Base-by-base conservation (phyloP, 2,888 invertebrate genomes). In the Archaeoteleia sp. region DNA sequence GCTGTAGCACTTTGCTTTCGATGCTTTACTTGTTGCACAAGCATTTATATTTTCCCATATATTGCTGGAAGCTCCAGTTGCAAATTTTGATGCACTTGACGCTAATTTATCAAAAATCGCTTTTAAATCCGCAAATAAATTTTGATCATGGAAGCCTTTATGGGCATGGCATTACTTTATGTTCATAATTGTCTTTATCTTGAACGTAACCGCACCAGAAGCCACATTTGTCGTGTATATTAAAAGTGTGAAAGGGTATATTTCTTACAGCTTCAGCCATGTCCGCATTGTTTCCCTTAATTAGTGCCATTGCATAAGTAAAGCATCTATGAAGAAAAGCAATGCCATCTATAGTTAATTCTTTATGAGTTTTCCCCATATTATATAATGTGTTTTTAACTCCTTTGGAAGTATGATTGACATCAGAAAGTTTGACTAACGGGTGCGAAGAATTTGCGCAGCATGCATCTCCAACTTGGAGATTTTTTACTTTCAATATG, bases 351-450 rank as follows among this genome's bases (percentile, higher is more conserved):
- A 27, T 53, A 0, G 37, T 53, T 10, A 73, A 30, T 25, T 72
- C 68, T 68, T 40, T 40, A 25, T 30, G 6, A 5, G 10, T 39
- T n/a, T 20, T 35, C 6, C 14, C 1, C 10, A 39, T 58, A 10
- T 43, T 42, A 20, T 68, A 72, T n/a, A 74, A 17, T 27, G 37
- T 6, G n/a, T 55, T 70, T 9, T 43, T 70, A 0, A 74, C 72
- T 5, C 65, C 67, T 35, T 53, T 43, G n/a, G 71, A 35, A 1
- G 67, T 48, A 34, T 74, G 71, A 48, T 78, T 78, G n/a, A 23
- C 58, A 51, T 76, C 74, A 1, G 73, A 70, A 2, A 62, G 61
- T 39, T 78, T 75, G 1, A 68, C 20, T 37, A 77, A 58, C 0
- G 51, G 12, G 43, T 75, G 70, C 12, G 34, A 9, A 43, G 42